phyloP scores from a whole-genome alignment of 2,888 invertebrate genomes.

The Hemistola chrysoprasaria region DNA sequence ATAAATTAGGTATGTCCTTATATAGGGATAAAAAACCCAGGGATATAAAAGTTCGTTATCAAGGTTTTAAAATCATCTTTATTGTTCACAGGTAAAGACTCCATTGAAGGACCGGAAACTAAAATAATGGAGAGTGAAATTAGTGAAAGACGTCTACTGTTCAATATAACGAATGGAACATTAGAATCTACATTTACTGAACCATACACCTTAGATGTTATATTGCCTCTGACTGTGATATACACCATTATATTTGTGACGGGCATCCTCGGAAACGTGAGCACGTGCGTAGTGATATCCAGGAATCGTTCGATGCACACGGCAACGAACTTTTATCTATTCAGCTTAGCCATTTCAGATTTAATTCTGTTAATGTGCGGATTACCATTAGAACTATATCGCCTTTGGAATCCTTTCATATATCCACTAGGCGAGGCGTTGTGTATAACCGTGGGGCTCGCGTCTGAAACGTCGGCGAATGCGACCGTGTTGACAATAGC shows the following conservation, averaged over 20 bases:
- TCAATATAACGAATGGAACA: slow-evolving; percentile 54
- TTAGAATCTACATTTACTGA: slow-evolving; percentile 40
- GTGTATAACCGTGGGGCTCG: slow-evolving; percentile 88
- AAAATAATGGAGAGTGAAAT: slow-evolving; percentile 49
- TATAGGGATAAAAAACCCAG: too few species aligned
- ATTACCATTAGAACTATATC: slow-evolving; percentile 90
- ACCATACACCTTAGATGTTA: slow-evolving; percentile 82
- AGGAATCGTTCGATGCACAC: slow-evolving; percentile 91
- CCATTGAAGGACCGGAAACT: slow-evolving; percentile 37
- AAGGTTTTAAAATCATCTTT: slow-evolving; percentile 19
- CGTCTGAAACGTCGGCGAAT: slow-evolving; percentile 93
- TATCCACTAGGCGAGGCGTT: slow-evolving; percentile 90
- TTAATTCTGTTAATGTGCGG: slow-evolving; percentile 88
- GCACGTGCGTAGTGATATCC: slow-evolving; percentile 90
- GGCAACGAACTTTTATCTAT: slow-evolving; percentile 91
- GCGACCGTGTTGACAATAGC: slow-evolving; percentile 94
- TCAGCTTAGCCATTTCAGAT: slow-evolving; percentile 90
- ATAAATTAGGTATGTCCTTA: too few species aligned
- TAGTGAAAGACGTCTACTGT: slow-evolving; percentile 37
- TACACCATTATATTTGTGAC: slow-evolving; percentile 87
- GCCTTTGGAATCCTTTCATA: slow-evolving; percentile 87
- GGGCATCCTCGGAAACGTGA: slow-evolving; percentile 89
- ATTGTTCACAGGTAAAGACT: slow-evolving; percentile 51
- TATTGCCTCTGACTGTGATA: slow-evolving; percentile 85
- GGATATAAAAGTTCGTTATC: too few species aligned